These are phyloP conservation scores for Ptychadena robeensis DNA, from an alignment of 2,797 vertebrate genomes.

Conservation along the genomic window DNA sequence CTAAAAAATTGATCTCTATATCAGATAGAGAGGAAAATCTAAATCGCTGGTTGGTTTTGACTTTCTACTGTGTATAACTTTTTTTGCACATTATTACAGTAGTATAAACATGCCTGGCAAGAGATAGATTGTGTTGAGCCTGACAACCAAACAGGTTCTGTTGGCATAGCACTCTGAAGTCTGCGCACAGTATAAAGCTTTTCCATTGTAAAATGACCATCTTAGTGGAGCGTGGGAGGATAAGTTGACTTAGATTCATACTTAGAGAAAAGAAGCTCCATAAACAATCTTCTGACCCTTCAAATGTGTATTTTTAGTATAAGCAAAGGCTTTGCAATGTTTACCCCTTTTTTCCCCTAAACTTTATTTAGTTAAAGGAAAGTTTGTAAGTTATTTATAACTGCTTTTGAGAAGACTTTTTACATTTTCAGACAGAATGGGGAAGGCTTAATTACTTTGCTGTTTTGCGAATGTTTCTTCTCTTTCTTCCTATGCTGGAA, in stretches of 20 bases:
- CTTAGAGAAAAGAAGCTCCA: background rate
- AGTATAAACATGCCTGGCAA: background rate
- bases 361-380: background rate
- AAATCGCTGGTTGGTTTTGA: background rate
- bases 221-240: background rate
- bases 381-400: too few species aligned
- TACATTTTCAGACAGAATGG: too few species aligned
- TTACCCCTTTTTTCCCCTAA: background rate
- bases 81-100: too few species aligned
- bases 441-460: too few species aligned
- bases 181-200: background rate
- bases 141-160: background rate
- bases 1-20: too few species aligned
- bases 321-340: constrained; percentile 4
- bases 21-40: background rate
- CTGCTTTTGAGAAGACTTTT: too few species aligned
- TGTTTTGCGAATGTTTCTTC: too few species aligned
- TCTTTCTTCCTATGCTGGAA: too few species aligned
- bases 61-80: background rate
- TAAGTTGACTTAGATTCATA: background rate
- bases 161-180: background rate
- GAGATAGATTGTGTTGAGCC: background rate
- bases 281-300: background rate
- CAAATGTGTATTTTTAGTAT: background rate
- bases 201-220: background rate